Evolutionary conservation across 1,140 invertebrate species (phyloP), one percentile per base, ranked within the genome.

Genomic region (Littorina saxatilis): DNA sequence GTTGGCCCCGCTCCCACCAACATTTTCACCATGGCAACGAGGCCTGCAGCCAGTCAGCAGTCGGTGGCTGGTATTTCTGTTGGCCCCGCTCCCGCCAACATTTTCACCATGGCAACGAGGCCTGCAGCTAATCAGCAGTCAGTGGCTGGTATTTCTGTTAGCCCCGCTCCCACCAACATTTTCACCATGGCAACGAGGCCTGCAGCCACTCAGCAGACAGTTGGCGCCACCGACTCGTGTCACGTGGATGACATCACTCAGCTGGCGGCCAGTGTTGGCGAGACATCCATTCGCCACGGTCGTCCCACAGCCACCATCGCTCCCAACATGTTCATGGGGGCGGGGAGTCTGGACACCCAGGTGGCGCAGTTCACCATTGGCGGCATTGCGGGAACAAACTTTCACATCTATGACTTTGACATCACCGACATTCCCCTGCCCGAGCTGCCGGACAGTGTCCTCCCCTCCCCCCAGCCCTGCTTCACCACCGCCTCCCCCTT

Each of bases 371-470:
- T 61, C 13, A 61, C 27, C 29, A 23, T 32, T 23, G 3, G 23
- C 13, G 32, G 37, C 66, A 17, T 68, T 15, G 39, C 35, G 4
- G 66, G 23, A 29, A 29, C 35, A 39, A 32, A 68, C 29, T 68
- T 13, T 23, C 66, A 68, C 20, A 35, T 39, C 32, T 68, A 68
- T 40, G 66, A 68, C 35, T 68, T 68, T 68, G 66, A 68, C 35
- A 29, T 68, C 35, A 20, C 66, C 20, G 66, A 68, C 66, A 63
- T 63, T 63, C 66, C 66, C 0, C 27, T 68, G 35, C 32, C 35
- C 2, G 66, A 68, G 13, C 66, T 68, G 5, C 43, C 43, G 17
- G 43, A 47, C 17, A 17, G 5, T 47, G 43, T 17, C 43, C 5
- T 17, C 43, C 43, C 43, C 43, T 47, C 43, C 43, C 43, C 43